Evolutionary conservation across 2,113 vertebrate species (phyloP).

Genomic region (Datnioides undecimradiatus): DNA sequence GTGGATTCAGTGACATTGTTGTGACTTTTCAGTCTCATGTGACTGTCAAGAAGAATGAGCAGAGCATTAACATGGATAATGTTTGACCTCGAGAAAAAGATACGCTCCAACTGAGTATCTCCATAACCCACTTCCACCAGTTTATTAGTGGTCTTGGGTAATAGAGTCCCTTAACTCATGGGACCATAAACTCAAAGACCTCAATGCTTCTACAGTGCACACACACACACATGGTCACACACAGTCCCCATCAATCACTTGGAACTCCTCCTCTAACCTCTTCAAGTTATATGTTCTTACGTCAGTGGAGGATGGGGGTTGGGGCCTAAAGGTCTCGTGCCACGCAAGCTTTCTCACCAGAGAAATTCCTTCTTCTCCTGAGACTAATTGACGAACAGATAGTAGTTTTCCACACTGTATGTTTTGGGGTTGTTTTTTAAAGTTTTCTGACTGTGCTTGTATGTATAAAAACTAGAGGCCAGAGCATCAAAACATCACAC

Average conservation of each 20-base stretch:
- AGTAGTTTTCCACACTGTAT: slow-evolving; percentile 34
- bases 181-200: slow-evolving; percentile 55
- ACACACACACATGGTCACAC: not conserved
- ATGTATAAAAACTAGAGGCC: not conserved
- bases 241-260: slow-evolving; percentile 41
- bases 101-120: not conserved
- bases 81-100: slow-evolving; percentile 44
- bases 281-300: slow-evolving; percentile 33
- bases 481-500: not conserved
- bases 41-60: slow-evolving; percentile 31
- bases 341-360: slow-evolving; percentile 19
- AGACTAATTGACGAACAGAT: slow-evolving; percentile 9
- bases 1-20: slow-evolving; percentile 42
- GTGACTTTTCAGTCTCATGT: slow-evolving; percentile 61
- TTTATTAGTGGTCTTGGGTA: slow-evolving; percentile 59
- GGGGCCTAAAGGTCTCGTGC: not conserved
- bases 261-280: slow-evolving; percentile 40
- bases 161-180: slow-evolving; percentile 14
- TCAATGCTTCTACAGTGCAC: not conserved
- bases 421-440: not conserved
- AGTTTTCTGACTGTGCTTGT: not conserved
- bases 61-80: slow-evolving; percentile 49
- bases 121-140: slow-evolving; percentile 3
- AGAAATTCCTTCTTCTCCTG: slow-evolving; percentile 35
- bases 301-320: slow-evolving; percentile 24